Base-by-base conservation (phyloP, 2,113 vertebrate species). In the Engraulis encrasicolus region DNA sequence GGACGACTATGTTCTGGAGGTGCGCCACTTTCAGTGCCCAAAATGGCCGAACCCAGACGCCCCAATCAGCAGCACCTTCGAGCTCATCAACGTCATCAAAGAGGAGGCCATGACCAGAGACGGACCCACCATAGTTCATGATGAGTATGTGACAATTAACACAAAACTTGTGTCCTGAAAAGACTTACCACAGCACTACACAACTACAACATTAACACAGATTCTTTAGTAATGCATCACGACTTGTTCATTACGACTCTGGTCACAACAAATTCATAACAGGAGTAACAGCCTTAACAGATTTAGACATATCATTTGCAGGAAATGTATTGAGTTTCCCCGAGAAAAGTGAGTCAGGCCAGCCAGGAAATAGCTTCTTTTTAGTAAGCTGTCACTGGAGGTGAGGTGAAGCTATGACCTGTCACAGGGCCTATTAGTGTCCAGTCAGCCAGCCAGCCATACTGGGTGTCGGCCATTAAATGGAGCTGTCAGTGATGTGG, bases 1-100 rank as follows among this genome's bases (percentile, higher is more conserved):
- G 98, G 97, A 99, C 93, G 97, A 99, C 91, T 99, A 98, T 17
- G 97, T 98, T 52, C 94, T 99, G 89, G 97, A 99, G 90, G 97
- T 99, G 11, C 96, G 97, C 81, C 98, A 99, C 93, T 98, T 98
- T 90, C 98, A 97, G 93, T 99, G 97, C 90, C 98, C 98, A 82
- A 99, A 97, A 91, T 99, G 98, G 97, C 98, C 98, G 23, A 98
- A 99, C 85, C 96, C 97, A 1, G 96, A 98, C 1, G 95, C 97
- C 38, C 96, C 97, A 81, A 95, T 98, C 90, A 98, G 97, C 95
- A 98, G 96, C 86, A 96, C 96, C 85, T 99, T 99, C 78, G 97
- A 99, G 91, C 96, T 99, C 91, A 96, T 99, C 94, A 97, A 97
- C 17, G 93, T 99, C 92, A 97, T 99, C 87, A 98, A 97, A 92